These are phyloP conservation scores for Petrosia ficiformis DNA, from an alignment of 37 sponge, comb jelly and placozoan species.

Conservation along the genomic window DNA sequence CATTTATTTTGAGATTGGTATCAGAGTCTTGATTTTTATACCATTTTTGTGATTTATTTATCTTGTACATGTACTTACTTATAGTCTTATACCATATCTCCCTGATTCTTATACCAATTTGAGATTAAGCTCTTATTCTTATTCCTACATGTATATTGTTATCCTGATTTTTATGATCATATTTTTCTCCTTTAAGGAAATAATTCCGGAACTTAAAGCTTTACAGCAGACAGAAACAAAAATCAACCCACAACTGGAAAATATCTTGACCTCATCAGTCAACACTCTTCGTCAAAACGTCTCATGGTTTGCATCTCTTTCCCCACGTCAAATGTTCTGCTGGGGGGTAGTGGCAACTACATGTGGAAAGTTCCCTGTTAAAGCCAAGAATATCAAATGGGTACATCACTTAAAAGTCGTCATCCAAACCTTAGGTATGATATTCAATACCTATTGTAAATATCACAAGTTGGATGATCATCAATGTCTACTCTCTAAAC, in stretches of 20 bases:
- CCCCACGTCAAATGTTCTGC: conserved; percentile 49
- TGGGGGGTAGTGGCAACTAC: conserved; percentile 64
- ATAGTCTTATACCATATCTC: no score
- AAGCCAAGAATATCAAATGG: conserved; percentile 42
- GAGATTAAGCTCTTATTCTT: no score
- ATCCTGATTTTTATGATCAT: no score
- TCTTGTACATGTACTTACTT: no score
- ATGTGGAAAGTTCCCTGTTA: conserved; percentile 20
- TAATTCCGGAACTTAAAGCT: conserved; percentile 36
- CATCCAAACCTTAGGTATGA: conserved; percentile 19
- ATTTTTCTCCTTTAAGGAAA: conserved; percentile 13
- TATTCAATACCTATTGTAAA: conserved; percentile 34
- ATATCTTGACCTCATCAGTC: background rate
- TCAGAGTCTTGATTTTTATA: no score
- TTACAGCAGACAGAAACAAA: background rate
- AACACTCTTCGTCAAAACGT: background rate
- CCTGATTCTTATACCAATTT: no score
- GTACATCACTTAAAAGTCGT: conserved; percentile 2
- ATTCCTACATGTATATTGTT: no score
- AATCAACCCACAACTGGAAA: background rate
- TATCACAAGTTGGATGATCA: conserved; percentile 6
- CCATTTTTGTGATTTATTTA: no score
- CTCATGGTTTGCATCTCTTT: conserved; percentile 28
- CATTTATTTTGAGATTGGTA: no score
- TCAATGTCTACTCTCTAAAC: conserved; percentile 7